Conservation (phyloP, 2,888 invertebrate species). For the Melieria picta region DNA sequence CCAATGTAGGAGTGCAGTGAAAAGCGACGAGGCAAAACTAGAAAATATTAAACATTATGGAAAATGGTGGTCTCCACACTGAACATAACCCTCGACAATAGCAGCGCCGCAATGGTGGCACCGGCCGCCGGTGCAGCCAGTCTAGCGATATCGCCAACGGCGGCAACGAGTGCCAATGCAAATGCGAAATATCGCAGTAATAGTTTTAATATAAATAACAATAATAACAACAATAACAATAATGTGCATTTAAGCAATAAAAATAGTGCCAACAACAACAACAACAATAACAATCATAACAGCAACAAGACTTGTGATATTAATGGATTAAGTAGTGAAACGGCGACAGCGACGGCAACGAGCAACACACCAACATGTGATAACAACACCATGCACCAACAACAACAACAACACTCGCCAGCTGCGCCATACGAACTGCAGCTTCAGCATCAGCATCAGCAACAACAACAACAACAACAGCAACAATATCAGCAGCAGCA, state of each 20-base stretch:
- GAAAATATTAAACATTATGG: too few species aligned
- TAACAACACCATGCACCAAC: constrained; percentile 28
- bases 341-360: constrained; percentile 30
- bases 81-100: constrained; percentile 54
- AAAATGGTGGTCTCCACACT: constrained; percentile 62
- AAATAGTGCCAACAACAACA: constrained; percentile 27
- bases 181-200: constrained; percentile 13
- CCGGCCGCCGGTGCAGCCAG: constrained; percentile 36
- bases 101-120: constrained; percentile 34
- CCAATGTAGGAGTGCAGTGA: too few species aligned
- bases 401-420: constrained; percentile 24
- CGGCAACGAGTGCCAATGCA: constrained; percentile 17
- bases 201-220: constrained; percentile 6
- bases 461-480: constrained; percentile 35
- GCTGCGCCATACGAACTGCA: constrained; percentile 2
- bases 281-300: constrained; percentile 30
- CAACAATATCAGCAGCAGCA: constrained; percentile 39
- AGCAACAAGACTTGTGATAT: constrained; percentile 25
- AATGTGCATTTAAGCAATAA: constrained; percentile 15
- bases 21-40: too few species aligned
- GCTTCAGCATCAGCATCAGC: constrained; percentile 37
- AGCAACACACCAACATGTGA: constrained; percentile 28
- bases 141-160: constrained; percentile 29
- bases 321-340: constrained; percentile 17
- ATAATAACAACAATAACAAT: constrained; percentile 27